Percentiles rank a stretch among this genome's conserved stretches.
Conservation (phyloP, 2,113 vertebrate genomes). For the Pipra filicauda region DNA sequence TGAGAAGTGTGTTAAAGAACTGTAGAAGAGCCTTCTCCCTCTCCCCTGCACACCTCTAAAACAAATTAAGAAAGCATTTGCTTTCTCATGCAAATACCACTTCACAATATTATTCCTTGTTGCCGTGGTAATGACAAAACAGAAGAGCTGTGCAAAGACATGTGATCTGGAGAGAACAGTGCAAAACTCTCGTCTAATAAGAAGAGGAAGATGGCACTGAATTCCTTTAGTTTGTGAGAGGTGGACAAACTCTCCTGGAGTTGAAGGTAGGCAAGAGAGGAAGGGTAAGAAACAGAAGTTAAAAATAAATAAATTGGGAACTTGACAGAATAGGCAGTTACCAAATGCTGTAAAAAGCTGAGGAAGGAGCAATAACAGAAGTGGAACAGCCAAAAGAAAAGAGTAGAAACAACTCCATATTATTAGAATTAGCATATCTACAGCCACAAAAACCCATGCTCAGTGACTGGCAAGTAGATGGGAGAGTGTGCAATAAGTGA, state of each 20-base stretch:
- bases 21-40: background rate
- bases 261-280: background rate
- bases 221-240: background rate
- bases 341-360: background rate
- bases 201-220: background rate
- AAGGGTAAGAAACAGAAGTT: background rate
- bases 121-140: constrained; percentile 28
- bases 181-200: background rate
- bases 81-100: constrained; percentile 50
- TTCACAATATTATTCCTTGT: constrained; percentile 55
- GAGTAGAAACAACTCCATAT: background rate
- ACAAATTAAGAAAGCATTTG: constrained; percentile 8
- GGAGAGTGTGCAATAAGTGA: background rate
- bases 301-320: background rate
- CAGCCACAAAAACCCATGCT: background rate
- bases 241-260: background rate
- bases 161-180: constrained; percentile 4
- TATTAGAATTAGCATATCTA: background rate
- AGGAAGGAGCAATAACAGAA: background rate
- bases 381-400: background rate
- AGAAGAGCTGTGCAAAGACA: constrained; percentile 34
- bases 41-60: constrained; percentile 7
- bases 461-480: background rate
- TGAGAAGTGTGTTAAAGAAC: background rate
- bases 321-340: background rate